Conservation (phyloP, 2,797 vertebrate species). For the Liparis tanakae region DNA sequence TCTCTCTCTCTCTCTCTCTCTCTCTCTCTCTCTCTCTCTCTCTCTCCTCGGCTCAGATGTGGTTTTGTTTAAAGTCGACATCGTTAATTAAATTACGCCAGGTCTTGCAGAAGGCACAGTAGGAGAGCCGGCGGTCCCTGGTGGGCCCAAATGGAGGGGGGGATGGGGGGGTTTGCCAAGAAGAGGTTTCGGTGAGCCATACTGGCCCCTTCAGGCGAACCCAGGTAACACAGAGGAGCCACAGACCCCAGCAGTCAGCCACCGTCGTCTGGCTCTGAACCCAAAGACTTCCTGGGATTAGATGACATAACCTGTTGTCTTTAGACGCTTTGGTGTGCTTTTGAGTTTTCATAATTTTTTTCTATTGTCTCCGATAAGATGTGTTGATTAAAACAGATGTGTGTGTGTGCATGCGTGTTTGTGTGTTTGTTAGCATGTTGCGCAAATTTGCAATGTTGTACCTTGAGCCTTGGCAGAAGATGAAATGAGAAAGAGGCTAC, state of each 20-base stretch:
- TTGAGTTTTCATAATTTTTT: background rate
- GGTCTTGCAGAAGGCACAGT: constrained; percentile 83
- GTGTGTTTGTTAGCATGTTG: constrained; percentile 36
- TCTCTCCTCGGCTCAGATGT: constrained; percentile 71
- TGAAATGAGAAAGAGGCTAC: constrained; percentile 26
- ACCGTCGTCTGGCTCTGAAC: background rate
- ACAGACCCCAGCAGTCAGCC: background rate
- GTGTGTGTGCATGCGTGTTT: constrained; percentile 5
- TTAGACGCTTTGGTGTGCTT: background rate
- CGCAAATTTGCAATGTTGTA: constrained; percentile 47
- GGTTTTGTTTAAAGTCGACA: constrained; percentile 84
- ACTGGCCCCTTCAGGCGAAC: constrained; percentile 78
- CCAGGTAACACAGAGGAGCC: constrained; percentile 42
- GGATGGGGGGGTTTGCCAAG: constrained; percentile 1
- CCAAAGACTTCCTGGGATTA: background rate
- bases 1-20: constrained; percentile 19
- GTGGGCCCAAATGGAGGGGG: constrained; percentile 65
- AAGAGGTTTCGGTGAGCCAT: constrained; percentile 66
- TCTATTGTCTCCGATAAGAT: background rate
- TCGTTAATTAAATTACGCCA: constrained; percentile 85
- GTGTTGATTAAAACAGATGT: constrained; percentile 7
- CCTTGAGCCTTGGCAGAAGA: constrained; percentile 40
- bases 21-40: constrained; percentile 1
- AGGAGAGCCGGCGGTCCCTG: constrained; percentile 74
- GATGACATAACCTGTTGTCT: background rate